phyloP scores from a whole-genome alignment of 1,140 invertebrate genomes.

The Cyrtorhinus lividipennis region DNA sequence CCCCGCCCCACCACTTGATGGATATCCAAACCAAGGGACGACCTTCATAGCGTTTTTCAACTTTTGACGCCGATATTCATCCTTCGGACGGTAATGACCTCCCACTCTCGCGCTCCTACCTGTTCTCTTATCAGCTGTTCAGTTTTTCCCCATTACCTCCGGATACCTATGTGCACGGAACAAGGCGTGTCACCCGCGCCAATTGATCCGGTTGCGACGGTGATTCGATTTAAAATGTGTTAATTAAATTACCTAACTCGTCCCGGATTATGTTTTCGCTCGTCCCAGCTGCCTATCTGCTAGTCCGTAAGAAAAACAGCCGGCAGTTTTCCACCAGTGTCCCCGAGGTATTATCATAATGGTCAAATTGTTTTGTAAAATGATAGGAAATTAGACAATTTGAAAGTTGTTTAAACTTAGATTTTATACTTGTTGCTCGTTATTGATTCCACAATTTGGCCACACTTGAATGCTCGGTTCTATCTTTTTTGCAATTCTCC shows the following conservation, averaged over 20 bases:
- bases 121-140: not conserved
- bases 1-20: too few species aligned
- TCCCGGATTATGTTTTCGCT: slow-evolving; percentile 4
- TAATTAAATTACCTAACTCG: not conserved
- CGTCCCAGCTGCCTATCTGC: not conserved
- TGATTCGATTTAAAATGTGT: too few species aligned
- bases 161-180: not conserved
- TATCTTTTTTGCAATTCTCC: too few species aligned
- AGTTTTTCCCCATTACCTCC: not conserved
- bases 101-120: not conserved
- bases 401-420: too few species aligned
- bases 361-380: too few species aligned
- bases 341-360: too few species aligned
- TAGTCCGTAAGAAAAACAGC: not conserved
- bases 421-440: too few species aligned
- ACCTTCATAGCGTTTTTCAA: not conserved
- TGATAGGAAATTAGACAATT: too few species aligned
- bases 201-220: too few species aligned
- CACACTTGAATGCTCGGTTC: too few species aligned
- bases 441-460: too few species aligned
- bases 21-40: too few species aligned
- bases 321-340: slow-evolving; percentile 5
- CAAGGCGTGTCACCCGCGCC: slow-evolving; percentile 2
- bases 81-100: not conserved
- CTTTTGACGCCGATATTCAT: not conserved